Evolutionary conservation across 2,888 invertebrate genomes (phyloP).

Genomic region (Synanthedon tipuliformis): DNA sequence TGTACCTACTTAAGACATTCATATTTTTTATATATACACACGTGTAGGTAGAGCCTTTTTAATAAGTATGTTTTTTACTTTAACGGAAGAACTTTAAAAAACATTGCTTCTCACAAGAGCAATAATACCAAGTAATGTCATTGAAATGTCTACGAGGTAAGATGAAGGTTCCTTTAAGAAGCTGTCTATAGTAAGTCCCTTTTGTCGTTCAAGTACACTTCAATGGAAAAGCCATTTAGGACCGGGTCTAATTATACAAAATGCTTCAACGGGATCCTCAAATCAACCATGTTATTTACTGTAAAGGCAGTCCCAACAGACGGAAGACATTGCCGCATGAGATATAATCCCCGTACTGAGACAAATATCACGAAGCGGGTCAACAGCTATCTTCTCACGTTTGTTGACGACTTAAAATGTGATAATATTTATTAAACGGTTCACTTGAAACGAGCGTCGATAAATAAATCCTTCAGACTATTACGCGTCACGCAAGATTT

Average conservation of each 20-base stretch:
- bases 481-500: conserved; percentile 65
- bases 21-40: neutral
- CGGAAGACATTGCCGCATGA: conserved; percentile 48
- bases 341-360: conserved; percentile 63
- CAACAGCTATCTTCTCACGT: conserved; percentile 68
- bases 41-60: neutral
- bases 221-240: conserved; percentile 33
- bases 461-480: conserved; percentile 61
- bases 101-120: conserved; percentile 34
- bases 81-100: conserved; percentile 53
- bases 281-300: conserved; percentile 51
- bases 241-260: conserved; percentile 55
- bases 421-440: conserved; percentile 69
- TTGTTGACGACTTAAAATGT: conserved; percentile 65
- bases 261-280: conserved; percentile 34
- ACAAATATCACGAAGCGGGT: conserved; percentile 67
- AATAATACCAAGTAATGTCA: conserved; percentile 35
- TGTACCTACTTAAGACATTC: neutral
- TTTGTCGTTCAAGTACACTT: conserved; percentile 59
- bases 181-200: conserved; percentile 40
- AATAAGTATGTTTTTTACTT: conserved; percentile 16
- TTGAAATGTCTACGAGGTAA: conserved; percentile 48
- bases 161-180: conserved; percentile 35
- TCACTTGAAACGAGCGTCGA: conserved; percentile 55
- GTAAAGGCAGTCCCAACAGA: conserved; percentile 54